A percentile compares a stretch with the other conserved stretches of the same genome.
These are phyloP conservation scores for Osmerus mordax DNA, from an alignment of 2,113 vertebrate species.

Conservation along the genomic window DNA sequence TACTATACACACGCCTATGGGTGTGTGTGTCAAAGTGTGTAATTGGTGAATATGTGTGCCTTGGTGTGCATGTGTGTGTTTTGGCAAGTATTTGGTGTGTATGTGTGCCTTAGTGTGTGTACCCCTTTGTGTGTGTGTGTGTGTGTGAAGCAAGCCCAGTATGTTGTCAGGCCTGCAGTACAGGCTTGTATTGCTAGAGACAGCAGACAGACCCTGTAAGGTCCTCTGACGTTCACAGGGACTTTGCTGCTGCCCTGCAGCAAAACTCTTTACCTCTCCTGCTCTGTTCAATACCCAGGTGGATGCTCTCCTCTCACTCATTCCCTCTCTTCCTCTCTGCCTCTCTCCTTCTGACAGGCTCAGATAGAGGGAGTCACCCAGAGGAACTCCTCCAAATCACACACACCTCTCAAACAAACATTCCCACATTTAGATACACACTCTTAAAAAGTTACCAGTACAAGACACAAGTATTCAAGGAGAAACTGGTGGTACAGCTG, in stretches of 20 bases:
- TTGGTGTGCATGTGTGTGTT: too few relatives aligned
- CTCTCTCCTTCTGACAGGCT: slow-evolving; percentile 24
- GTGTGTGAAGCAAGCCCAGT: too few relatives aligned
- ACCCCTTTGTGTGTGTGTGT: too few relatives aligned
- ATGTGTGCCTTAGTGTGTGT: not conserved
- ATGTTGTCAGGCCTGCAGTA: not conserved
- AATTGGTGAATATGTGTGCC: too few relatives aligned
- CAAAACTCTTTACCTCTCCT: slow-evolving; percentile 22
- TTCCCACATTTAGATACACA: not conserved
- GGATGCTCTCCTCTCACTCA: not conserved
- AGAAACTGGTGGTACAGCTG: not conserved
- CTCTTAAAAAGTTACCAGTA: not conserved
- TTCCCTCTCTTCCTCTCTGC: not conserved
- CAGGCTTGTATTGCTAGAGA: not conserved
- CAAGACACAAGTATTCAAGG: not conserved
- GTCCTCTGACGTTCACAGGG: not conserved
- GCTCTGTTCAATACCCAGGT: slow-evolving; percentile 10
- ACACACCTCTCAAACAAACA: not conserved
- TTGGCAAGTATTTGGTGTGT: not conserved
- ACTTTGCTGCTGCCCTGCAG: slow-evolving; percentile 31
- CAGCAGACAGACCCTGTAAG: not conserved
- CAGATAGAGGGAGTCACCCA: slow-evolving; percentile 5
- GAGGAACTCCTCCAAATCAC: not conserved
- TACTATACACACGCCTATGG: too few relatives aligned
- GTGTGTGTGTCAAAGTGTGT: too few relatives aligned